These are phyloP conservation scores for Macrosteles quadrilineatus DNA, from an alignment of 1,140 invertebrate genomes.

Conservation along the genomic window DNA sequence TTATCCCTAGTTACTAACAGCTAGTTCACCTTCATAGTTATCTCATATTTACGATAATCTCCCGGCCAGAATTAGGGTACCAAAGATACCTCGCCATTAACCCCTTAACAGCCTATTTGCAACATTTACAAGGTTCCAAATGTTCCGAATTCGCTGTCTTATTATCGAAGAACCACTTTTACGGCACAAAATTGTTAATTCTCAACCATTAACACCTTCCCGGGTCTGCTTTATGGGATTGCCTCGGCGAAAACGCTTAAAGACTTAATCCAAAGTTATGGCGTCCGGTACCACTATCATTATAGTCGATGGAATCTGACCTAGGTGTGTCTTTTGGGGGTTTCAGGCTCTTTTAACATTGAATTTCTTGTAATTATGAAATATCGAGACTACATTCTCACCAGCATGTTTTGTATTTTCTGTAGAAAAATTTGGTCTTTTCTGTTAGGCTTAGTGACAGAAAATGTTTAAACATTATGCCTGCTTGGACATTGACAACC, in stretches of 20 bases:
- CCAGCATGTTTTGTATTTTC: too few relatives aligned
- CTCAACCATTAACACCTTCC: not conserved
- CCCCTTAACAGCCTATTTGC: not conserved
- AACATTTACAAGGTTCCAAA: not conserved
- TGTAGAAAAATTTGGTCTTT: too few relatives aligned
- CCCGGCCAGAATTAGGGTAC: not conserved
- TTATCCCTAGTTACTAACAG: too few relatives aligned
- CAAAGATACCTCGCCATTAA: not conserved
- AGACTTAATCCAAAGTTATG: constrained; percentile 5
- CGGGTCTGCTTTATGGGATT: not conserved
- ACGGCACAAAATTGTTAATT: constrained; percentile 9
- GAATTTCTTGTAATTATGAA: too few relatives aligned
- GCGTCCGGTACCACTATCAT: not conserved
- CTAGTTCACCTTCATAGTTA: not conserved
- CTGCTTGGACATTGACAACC: too few relatives aligned
- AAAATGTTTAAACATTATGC: too few relatives aligned
- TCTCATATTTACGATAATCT: not conserved
- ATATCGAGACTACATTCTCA: too few relatives aligned
- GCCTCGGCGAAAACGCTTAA: not conserved
- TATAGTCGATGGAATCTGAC: too few relatives aligned
- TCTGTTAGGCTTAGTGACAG: too few relatives aligned
- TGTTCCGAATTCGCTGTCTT: constrained; percentile 8
- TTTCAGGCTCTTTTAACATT: too few relatives aligned
- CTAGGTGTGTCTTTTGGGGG: too few relatives aligned
- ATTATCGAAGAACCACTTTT: not conserved